phyloP scores from a whole-genome alignment of 2,797 vertebrate species.

The Knipowitschia caucasica region DNA sequence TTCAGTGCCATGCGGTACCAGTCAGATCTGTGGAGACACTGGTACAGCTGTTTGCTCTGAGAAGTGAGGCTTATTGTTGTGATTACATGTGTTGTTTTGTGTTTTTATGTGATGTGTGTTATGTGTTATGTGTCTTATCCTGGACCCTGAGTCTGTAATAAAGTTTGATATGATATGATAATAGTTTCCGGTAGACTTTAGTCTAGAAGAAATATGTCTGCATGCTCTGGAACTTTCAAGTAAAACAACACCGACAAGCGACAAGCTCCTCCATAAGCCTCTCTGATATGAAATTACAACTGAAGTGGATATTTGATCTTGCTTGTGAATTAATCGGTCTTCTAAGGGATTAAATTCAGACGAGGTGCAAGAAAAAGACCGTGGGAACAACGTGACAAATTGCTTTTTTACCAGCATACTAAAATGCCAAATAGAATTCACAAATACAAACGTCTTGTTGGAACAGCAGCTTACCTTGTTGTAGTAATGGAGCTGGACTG shows the following conservation, averaged over 20 bases:
- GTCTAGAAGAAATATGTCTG: slow-evolving; percentile 25
- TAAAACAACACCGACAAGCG: slow-evolving; percentile 53
- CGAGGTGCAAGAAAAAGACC: slow-evolving; percentile 38
- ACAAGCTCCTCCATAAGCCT: slow-evolving; percentile 25
- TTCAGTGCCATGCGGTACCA: too few relatives aligned
- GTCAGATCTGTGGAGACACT: too few relatives aligned
- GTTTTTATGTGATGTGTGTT: too few relatives aligned
- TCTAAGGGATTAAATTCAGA: slow-evolving; percentile 28
- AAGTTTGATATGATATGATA: too few relatives aligned
- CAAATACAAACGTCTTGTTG: not conserved
- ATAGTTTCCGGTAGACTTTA: slow-evolving; percentile 26
- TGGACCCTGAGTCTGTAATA: too few relatives aligned
- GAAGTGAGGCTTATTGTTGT: too few relatives aligned
- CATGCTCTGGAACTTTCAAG: slow-evolving; percentile 58
- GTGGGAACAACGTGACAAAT: slow-evolving; percentile 50
- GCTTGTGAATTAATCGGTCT: slow-evolving; percentile 35
- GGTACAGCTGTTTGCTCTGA: too few relatives aligned
- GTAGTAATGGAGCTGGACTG: slow-evolving; percentile 94
- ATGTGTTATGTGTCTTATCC: too few relatives aligned
- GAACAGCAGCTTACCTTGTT: slow-evolving; percentile 87
- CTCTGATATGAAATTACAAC: slow-evolving; percentile 41
- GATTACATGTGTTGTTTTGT: too few relatives aligned
- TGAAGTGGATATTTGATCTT: slow-evolving; percentile 50
- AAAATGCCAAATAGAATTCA: not conserved
- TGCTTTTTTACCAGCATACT: not conserved